Conservation (phyloP, 2,888 invertebrate species). For the Volucella inflata region DNA sequence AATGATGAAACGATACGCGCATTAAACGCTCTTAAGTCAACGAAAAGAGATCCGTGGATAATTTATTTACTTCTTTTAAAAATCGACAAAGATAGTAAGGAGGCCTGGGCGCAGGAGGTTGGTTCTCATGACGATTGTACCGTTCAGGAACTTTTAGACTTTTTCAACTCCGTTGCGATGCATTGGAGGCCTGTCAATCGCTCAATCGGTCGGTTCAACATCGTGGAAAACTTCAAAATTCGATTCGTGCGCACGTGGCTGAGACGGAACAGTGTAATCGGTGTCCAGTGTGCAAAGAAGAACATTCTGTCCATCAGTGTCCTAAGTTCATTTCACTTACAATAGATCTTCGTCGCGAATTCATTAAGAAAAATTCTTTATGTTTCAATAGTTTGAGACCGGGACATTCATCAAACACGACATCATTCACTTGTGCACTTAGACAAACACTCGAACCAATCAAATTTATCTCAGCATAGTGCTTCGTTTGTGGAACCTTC, state of each 20-base stretch:
- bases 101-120: background rate
- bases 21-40: too few relatives aligned
- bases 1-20: conserved; percentile 5
- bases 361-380: conserved; percentile 11
- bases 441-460: background rate
- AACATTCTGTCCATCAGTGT: too few relatives aligned
- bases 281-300: too few relatives aligned
- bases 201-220: conserved; percentile 8
- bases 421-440: too few relatives aligned
- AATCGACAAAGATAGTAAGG: background rate
- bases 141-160: background rate
- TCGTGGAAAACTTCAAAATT: background rate
- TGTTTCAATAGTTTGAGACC: background rate
- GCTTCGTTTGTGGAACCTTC: too few relatives aligned
- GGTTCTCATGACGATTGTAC: conserved; percentile 2
- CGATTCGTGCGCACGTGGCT: too few relatives aligned
- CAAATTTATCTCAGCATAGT: too few relatives aligned
- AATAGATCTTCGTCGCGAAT: too few relatives aligned
- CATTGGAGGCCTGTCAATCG: conserved; percentile 21
- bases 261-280: too few relatives aligned
- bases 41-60: too few relatives aligned
- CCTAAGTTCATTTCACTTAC: too few relatives aligned
- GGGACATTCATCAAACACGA: background rate
- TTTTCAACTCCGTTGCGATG: conserved; percentile 24
- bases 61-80: conserved; percentile 25